A percentile compares a stretch with the other conserved stretches of the same genome.
phyloP scores from a whole-genome alignment of 2,888 invertebrate genomes.

The Pandemis cinnamomeana region DNA sequence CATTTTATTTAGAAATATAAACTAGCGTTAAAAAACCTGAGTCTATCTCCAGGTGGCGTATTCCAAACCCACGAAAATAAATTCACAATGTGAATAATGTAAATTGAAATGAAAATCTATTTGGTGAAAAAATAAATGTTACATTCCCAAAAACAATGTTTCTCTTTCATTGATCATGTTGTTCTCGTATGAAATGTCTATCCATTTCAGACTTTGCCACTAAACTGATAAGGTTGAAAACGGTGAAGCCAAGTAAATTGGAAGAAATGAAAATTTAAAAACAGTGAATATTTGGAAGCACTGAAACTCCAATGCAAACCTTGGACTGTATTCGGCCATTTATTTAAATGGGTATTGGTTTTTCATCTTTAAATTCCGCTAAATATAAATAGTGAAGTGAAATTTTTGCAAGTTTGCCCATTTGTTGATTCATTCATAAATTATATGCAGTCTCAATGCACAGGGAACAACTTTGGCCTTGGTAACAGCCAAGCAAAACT shows the following conservation, averaged over 20 bases:
- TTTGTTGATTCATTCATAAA: too few relatives aligned
- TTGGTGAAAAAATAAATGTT: constrained; percentile 1
- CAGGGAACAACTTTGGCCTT: too few relatives aligned
- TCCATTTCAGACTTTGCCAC: neutral
- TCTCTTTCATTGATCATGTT: neutral
- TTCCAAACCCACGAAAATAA: neutral
- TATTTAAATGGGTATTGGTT: neutral
- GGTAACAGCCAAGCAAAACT: too few relatives aligned
- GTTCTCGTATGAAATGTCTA: neutral
- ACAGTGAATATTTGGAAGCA: neutral
- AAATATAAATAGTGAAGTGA: neutral
- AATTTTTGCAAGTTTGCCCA: neutral
- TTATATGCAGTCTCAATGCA: too few relatives aligned
- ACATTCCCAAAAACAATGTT: neutral
- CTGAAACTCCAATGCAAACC: neutral
- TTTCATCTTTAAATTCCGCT: neutral
- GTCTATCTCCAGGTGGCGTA: neutral
- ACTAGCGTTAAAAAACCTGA: neutral
- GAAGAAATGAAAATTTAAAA: neutral
- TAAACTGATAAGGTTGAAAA: neutral
- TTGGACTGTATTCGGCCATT: neutral
- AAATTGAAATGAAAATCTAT: constrained; percentile 3
- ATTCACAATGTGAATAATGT: neutral
- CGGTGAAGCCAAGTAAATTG: neutral
- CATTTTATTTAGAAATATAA: too few relatives aligned